These are phyloP conservation scores for Conus canariensis DNA, from an alignment of 2,888 invertebrate genomes.

Conservation along the genomic window DNA sequence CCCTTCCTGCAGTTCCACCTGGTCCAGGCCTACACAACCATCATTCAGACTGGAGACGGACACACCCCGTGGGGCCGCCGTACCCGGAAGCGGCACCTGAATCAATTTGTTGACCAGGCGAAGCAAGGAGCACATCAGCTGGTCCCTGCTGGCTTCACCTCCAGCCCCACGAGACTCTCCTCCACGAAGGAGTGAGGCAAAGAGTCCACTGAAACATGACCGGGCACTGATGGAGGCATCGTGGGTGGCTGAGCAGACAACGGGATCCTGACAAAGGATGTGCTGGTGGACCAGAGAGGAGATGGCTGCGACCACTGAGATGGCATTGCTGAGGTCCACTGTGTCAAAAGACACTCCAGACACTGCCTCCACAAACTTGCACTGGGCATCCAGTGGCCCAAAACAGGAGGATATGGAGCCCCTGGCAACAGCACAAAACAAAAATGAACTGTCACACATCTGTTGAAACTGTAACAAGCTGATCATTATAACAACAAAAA, in stretches of 20 bases:
- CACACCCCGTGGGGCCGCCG: slow-evolving; percentile 47
- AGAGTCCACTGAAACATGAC: slow-evolving; percentile 85
- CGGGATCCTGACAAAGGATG: slow-evolving; percentile 73
- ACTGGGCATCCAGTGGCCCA: slow-evolving; percentile 87
- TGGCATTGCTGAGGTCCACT: slow-evolving; percentile 86
- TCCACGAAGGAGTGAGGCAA: slow-evolving; percentile 87
- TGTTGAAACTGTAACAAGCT: neutral
- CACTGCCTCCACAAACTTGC: slow-evolving; percentile 85
- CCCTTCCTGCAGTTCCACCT: slow-evolving; percentile 53
- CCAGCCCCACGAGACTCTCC: slow-evolving; percentile 75
- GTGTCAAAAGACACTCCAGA: slow-evolving; percentile 85
- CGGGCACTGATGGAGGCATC: slow-evolving; percentile 79
- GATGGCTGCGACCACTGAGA: slow-evolving; percentile 87
- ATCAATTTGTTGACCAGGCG: slow-evolving; percentile 69
- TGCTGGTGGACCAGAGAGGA: slow-evolving; percentile 77
- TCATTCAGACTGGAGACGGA: slow-evolving; percentile 41
- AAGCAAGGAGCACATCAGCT: slow-evolving; percentile 75
- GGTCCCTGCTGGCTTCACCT: slow-evolving; percentile 73
- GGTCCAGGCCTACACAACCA: neutral
- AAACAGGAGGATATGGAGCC: slow-evolving; percentile 77
- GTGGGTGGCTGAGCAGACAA: slow-evolving; percentile 74
- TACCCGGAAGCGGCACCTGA: slow-evolving; percentile 59
- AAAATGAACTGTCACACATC: neutral
- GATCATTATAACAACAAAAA: neutral
- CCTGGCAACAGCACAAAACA: slow-evolving; percentile 76